Percentiles rank a stretch among this genome's conserved stretches.
Evolutionary conservation across 2,888 invertebrate species (phyloP).

Genomic region (Anoplius nigerrimus): DNA sequence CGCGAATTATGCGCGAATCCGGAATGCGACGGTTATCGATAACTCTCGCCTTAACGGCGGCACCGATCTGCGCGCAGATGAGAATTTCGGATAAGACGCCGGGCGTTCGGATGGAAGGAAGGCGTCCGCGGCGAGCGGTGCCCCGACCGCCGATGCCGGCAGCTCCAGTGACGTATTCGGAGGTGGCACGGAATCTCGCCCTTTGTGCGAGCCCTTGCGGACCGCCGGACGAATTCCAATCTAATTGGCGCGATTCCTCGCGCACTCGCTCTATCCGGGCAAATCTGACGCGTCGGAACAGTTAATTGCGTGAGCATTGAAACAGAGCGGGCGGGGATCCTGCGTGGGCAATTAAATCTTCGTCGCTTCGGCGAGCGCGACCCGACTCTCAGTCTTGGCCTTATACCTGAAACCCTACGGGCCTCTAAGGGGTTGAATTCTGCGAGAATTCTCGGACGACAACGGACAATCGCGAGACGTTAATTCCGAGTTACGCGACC

Average conservation of each 20-base stretch:
- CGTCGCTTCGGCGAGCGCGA: too few species aligned
- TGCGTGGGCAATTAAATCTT: too few species aligned
- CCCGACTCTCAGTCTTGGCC: too few species aligned
- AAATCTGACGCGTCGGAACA: slow-evolving; percentile 43
- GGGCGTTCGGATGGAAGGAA: too few species aligned
- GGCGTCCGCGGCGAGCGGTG: slow-evolving; percentile 27
- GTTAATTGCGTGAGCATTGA: neutral
- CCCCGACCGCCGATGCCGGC: slow-evolving; percentile 19
- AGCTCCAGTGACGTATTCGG: slow-evolving; percentile 23
- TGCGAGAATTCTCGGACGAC: too few species aligned
- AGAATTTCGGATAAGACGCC: slow-evolving; percentile 51
- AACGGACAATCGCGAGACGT: too few species aligned
- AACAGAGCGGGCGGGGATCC: too few species aligned
- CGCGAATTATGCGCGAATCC: too few species aligned
- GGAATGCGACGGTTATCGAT: slow-evolving; percentile 30
- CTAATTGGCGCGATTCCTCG: slow-evolving; percentile 56
- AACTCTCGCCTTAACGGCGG: slow-evolving; percentile 22
- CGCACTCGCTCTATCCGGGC: slow-evolving; percentile 33
- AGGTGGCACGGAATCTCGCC: slow-evolving; percentile 16
- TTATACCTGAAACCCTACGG: too few species aligned
- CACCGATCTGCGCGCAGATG: slow-evolving; percentile 44
- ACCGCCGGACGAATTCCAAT: slow-evolving; percentile 44
- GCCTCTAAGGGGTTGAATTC: too few species aligned
- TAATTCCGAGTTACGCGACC: too few species aligned
- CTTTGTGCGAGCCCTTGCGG: slow-evolving; percentile 16